Base-by-base conservation (phyloP, 1,140 invertebrate genomes). In the Lerema accius region DNA sequence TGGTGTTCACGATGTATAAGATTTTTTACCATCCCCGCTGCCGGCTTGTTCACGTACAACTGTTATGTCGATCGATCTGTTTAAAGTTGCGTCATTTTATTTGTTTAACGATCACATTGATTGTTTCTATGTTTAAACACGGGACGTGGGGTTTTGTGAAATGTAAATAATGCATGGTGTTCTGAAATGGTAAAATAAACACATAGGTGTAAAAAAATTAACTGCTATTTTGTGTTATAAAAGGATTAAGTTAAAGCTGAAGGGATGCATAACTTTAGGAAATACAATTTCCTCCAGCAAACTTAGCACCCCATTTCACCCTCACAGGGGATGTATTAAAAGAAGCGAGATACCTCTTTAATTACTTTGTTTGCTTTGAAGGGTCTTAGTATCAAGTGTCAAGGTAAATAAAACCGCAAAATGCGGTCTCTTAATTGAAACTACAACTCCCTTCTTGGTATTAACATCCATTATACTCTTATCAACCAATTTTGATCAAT, bases 1-100 rank as follows among this genome's bases (percentile, higher is more conserved):
- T 79, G 73, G 73, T 62, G 67, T 73, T 64, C 80, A 63, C 70
- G 63, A 69, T 65, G 69, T 63, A 65, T 71, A 66, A 62, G 65
- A 62, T 45, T 80, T 81, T 78, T 83, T 81, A 74, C 66, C 59
- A 59, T 40, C 68, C 62, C 58, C 51, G 42, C 53, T 42, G 61
- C 50, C 65, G 37, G 35, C 63, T 67, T 67, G 60, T 63, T 55
- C 61, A 49, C 59, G 28, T 48, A 53, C 60, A 45, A 45, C 53
- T 56, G 39, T 10, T 42, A 15, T 35, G 48, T 3, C 19, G 19
- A 23, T 48, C n/a, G 23, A n/a, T n/a, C n/a, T n/a, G 17, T 48
- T 48, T 26, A 48, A 11, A 26, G 45, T 48, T 16, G 45, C 19
- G 5, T 23, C 5, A 23, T 5, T 23, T 23, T 23, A 23, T 23